Base-by-base conservation (phyloP, 37 sponge, comb jelly and placozoan genomes). In the Dysidea cf. avara region DNA sequence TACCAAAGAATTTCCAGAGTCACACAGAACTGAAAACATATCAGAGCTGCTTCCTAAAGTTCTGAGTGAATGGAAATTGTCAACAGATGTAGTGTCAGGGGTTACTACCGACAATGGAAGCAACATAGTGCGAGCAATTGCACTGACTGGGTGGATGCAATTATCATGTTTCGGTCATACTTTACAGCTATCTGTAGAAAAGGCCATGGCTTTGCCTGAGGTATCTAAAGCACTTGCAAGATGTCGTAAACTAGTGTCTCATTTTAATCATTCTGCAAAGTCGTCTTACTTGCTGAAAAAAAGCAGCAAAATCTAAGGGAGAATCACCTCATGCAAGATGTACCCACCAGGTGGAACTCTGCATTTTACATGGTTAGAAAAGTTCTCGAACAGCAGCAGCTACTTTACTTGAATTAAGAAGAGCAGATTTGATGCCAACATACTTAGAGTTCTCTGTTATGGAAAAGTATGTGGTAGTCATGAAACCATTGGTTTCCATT, bases 291-390 rank as follows among this genome's bases (percentile, higher is more conserved):
- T 72, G 12, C 39, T 72, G 1, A 34, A 54, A 55, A 35, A 31
- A 72, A 72, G 58, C 34, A n/a, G 32, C 56, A 72, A 5, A 50
- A 61, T 49, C 28, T 49, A 28, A n/a, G n/a, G n/a, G n/a, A n/a
- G n/a, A n/a, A n/a, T n/a, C n/a, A n/a, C n/a, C 53, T 75, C 17
- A 1, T 77, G 22, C 78, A 77, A 40, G 78, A 77, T 51, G 78
- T 66, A 12, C 17, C 57, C 17, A 77, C 78, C 0, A 55, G 79
- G 28, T 79, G 79, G 69, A 79, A 79, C 49, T 79, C 79, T 9
- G 33, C 70, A 9, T 68, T 46, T 64, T 60, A 76, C 38, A 68
- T 79, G 70, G 56, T 79, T 22, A 16, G 30, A 25, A 25, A 47
- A 38, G 51, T 68, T 1, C 37, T 79, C 7, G 70, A 69, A n/a